Evolutionary conservation across 2,113 vertebrate species (phyloP).

Genomic region (Coreoperca whiteheadi): DNA sequence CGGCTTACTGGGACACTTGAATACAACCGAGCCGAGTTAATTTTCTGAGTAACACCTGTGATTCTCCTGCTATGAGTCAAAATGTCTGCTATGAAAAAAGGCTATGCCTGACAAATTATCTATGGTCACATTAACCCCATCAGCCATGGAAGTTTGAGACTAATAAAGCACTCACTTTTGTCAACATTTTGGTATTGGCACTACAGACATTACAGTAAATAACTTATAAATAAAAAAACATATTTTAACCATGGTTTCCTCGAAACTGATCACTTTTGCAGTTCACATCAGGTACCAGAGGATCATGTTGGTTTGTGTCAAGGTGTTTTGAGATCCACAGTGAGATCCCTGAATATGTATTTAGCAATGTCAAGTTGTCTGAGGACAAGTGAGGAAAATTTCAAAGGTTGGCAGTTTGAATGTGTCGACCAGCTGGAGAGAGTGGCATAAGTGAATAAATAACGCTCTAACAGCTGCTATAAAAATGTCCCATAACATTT

Average conservation of each 20-base stretch:
- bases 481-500: not conserved
- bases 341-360: not conserved
- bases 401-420: not conserved
- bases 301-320: not conserved
- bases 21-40: too few species aligned
- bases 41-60: too few species aligned
- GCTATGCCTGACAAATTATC: too few species aligned
- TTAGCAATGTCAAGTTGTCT: too few species aligned
- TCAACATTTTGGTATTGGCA: not conserved
- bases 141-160: too few species aligned
- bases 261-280: not conserved
- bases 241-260: not conserved
- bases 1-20: too few species aligned
- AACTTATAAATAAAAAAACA: not conserved
- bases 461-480: not conserved
- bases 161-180: too few species aligned
- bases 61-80: too few species aligned
- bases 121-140: too few species aligned
- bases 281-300: not conserved
- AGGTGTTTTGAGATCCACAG: not conserved
- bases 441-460: not conserved
- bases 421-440: slow-evolving; percentile 1
- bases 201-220: not conserved
- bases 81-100: too few species aligned
- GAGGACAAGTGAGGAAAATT: not conserved